Conservation (phyloP, 2,113 vertebrate species). For the Bothrops jararaca region DNA sequence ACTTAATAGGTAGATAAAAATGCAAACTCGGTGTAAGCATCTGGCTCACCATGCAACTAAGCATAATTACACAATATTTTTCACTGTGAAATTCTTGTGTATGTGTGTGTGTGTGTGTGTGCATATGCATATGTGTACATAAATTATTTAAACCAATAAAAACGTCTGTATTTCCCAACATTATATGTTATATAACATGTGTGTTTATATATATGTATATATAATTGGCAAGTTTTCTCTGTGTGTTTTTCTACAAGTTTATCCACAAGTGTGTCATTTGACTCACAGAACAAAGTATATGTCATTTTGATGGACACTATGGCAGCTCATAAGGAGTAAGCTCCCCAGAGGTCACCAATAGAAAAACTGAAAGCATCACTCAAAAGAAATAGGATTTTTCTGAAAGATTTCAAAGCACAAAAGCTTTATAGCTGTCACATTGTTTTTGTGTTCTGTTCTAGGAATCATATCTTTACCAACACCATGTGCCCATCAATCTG, state of each 20-base stretch:
- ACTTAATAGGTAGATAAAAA: not conserved
- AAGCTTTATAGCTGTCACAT: conserved; percentile 10
- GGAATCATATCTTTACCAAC: conserved; percentile 13
- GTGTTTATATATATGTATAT: no score
- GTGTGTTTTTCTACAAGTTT: not conserved
- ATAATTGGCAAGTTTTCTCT: not conserved
- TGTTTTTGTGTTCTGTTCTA: not conserved
- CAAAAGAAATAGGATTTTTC: conserved; percentile 16
- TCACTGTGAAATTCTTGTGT: not conserved
- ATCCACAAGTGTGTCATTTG: not conserved
- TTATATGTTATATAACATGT: not conserved
- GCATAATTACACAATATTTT: not conserved
- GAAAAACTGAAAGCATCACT: conserved; percentile 19
- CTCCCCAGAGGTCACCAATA: conserved; percentile 1
- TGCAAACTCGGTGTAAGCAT: not conserved
- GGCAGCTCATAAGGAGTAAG: not conserved
- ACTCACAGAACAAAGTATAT: not conserved
- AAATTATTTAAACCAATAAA: not conserved
- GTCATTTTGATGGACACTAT: conserved; percentile 11
- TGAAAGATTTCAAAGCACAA: conserved; percentile 29
- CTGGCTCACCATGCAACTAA: not conserved
- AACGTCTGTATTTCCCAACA: not conserved
- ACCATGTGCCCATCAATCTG: conserved; percentile 23
- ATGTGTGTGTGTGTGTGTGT: not conserved
- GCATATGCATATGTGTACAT: not conserved